Evolutionary conservation across 2,797 vertebrate species (phyloP).

Genomic region (Macropodus opercularis): DNA sequence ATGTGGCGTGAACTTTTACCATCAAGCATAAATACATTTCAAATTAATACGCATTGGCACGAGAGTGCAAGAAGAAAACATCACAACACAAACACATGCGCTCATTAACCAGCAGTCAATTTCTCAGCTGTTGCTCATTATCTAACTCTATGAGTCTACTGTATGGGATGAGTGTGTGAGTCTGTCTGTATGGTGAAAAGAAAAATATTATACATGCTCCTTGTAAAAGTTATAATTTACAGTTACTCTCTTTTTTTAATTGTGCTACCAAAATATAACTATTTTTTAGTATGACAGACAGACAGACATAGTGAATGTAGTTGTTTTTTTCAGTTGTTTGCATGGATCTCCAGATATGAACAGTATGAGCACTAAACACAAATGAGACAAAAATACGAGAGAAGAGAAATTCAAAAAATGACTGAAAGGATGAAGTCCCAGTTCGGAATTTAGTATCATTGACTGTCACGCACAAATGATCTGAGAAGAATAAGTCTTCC

Average conservation of each 20-base stretch:
- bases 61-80: not conserved
- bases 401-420: conserved; percentile 35
- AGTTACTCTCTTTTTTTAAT: no score
- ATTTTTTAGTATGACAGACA: no score
- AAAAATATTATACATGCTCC: no score
- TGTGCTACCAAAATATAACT: no score
- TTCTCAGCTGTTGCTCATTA: no score
- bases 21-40: conserved; percentile 9
- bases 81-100: no score
- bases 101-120: not conserved
- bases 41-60: not conserved
- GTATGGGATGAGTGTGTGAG: no score
- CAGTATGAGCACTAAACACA: conserved; percentile 2
- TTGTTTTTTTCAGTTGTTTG: not conserved
- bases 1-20: conserved; percentile 1
- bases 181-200: no score
- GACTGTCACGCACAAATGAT: conserved; percentile 27
- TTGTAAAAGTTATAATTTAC: no score
- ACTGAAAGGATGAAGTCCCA: conserved; percentile 28
- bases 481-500: conserved; percentile 25
- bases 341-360: not conserved
- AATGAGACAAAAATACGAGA: conserved; percentile 11
- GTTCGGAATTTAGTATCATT: conserved; percentile 7
- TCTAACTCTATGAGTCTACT: no score
- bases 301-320: no score